Conservation (phyloP, 37 sponge, comb jelly and placozoan genomes). For the Haliclona indistincta region DNA sequence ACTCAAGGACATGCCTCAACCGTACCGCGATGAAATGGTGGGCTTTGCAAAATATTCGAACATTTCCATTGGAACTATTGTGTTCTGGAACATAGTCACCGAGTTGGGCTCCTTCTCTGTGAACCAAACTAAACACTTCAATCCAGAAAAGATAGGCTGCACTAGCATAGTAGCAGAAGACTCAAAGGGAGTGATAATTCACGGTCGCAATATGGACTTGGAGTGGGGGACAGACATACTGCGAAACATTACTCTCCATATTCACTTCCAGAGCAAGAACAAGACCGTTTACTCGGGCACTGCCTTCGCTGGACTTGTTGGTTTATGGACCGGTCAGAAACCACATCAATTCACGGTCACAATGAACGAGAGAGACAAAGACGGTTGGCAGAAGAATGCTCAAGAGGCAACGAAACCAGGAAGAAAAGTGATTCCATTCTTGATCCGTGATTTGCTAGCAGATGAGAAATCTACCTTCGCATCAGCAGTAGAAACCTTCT, state of each 20-base stretch:
- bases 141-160: slow-evolving; percentile 36
- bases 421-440: neutral
- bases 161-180: slow-evolving; percentile 90
- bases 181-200: slow-evolving; percentile 73
- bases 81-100: slow-evolving; percentile 64
- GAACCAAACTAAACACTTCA: neutral
- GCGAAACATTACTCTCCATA: slow-evolving; percentile 64
- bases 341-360: neutral
- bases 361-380: neutral
- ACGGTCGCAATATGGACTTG: slow-evolving; percentile 94
- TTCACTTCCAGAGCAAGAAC: slow-evolving; percentile 78
- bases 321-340: neutral
- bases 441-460: neutral
- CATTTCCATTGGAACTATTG: slow-evolving; percentile 49
- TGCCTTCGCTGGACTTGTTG: neutral
- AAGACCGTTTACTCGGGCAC: slow-evolving; percentile 65
- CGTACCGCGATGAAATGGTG: slow-evolving; percentile 67
- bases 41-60: slow-evolving; percentile 45
- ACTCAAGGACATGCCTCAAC: slow-evolving; percentile 58
- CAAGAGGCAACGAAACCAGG: neutral
- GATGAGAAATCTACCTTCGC: neutral
- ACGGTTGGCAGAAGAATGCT: neutral
- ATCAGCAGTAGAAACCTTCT: slow-evolving; percentile 16
- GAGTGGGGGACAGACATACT: slow-evolving; percentile 47
- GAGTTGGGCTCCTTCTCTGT: slow-evolving; percentile 65